Evolutionary conservation across 37 sponge, comb jelly and placozoan genomes (phyloP).

Genomic region (Tethya wilhelma): DNA sequence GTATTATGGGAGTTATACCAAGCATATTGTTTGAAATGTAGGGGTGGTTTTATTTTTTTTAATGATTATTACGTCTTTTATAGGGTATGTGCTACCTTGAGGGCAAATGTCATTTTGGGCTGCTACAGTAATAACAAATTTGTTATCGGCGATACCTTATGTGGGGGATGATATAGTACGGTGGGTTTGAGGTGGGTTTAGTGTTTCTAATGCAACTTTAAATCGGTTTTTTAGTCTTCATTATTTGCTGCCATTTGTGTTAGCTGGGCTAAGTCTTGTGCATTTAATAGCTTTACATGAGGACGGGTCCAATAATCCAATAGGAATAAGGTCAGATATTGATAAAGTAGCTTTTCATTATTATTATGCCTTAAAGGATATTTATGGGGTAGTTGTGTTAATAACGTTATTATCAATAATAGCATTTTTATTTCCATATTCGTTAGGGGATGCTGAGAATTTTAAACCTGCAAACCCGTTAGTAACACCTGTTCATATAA

Average conservation of each 20-base stretch:
- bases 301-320: conserved; percentile 68
- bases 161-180: conserved; percentile 73
- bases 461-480: conserved; percentile 80
- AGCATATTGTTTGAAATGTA: conserved; percentile 63
- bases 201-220: conserved; percentile 79
- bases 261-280: conserved; percentile 50
- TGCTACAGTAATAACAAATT: conserved; percentile 80
- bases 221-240: conserved; percentile 84
- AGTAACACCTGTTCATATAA: conserved; percentile 82
- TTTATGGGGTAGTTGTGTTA: conserved; percentile 52
- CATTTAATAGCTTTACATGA: conserved; percentile 77
- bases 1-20: conserved; percentile 75
- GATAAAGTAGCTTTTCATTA: conserved; percentile 76
- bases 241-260: conserved; percentile 84
- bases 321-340: conserved; percentile 54
- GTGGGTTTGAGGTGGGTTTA: conserved; percentile 77
- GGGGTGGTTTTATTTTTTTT: conserved; percentile 79
- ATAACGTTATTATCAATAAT: conserved; percentile 33
- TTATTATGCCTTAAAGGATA: conserved; percentile 74
- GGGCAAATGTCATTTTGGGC: conserved; percentile 91
- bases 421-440: conserved; percentile 65
- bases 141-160: conserved; percentile 86
- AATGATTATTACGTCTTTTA: conserved; percentile 82
- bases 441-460: conserved; percentile 75
- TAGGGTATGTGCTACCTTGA: conserved; percentile 84